These are phyloP conservation scores for Autographa pulchrina DNA, from an alignment of 2,888 invertebrate species.

Conservation along the genomic window DNA sequence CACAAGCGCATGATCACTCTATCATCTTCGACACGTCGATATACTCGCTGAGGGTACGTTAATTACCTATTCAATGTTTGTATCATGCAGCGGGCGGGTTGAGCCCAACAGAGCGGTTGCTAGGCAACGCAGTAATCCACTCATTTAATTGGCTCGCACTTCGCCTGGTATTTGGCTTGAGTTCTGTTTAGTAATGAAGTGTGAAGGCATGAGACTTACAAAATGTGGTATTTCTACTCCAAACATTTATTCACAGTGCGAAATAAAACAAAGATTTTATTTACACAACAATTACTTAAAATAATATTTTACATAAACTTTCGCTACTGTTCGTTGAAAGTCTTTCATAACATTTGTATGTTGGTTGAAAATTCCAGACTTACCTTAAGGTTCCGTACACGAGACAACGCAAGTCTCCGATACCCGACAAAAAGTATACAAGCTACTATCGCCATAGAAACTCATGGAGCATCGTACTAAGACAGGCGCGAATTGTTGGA, in stretches of 20 bases:
- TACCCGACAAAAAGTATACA: too few relatives aligned
- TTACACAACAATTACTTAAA: neutral
- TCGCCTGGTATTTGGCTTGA: slow-evolving; percentile 10
- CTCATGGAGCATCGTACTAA: too few relatives aligned
- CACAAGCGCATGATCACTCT: slow-evolving; percentile 32
- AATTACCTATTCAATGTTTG: slow-evolving; percentile 40
- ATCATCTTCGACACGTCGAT: slow-evolving; percentile 11
- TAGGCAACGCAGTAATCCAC: slow-evolving; percentile 38
- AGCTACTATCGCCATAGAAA: too few relatives aligned
- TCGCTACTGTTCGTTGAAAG: slow-evolving; percentile 7
- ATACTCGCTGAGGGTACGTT: slow-evolving; percentile 19
- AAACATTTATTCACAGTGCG: neutral
- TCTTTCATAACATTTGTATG: slow-evolving; percentile 21
- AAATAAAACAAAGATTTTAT: neutral
- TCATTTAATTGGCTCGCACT: slow-evolving; percentile 23
- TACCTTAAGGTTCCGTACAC: neutral
- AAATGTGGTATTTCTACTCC: neutral
- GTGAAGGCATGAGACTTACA: neutral
- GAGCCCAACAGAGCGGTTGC: slow-evolving; percentile 25
- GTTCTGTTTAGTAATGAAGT: slow-evolving; percentile 20
- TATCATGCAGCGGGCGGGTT: slow-evolving; percentile 18
- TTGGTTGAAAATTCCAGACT: slow-evolving; percentile 27
- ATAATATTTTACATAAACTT: slow-evolving; percentile 12
- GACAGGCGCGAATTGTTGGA: too few relatives aligned
- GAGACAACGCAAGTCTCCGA: too few relatives aligned